These are phyloP conservation scores for Helicoverpa assulta DNA, from an alignment of 2,888 invertebrate species.

Conservation along the genomic window DNA sequence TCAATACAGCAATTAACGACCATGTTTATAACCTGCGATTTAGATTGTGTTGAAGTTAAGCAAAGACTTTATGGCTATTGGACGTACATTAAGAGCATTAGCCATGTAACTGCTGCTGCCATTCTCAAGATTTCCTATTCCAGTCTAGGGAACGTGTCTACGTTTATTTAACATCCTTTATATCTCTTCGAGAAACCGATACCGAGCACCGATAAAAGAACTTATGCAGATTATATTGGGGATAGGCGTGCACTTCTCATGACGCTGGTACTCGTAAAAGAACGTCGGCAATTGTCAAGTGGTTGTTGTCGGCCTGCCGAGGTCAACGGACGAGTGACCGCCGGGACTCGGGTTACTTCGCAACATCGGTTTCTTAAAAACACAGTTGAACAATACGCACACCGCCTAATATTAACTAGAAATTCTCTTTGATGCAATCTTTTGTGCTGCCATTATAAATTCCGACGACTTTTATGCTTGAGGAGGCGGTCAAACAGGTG, in stretches of 20 bases:
- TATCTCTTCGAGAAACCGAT: constrained; percentile 33
- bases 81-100: constrained; percentile 18
- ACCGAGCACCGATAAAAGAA: constrained; percentile 25
- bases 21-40: not conserved
- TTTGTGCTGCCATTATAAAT: constrained; percentile 40
- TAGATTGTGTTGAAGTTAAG: constrained; percentile 5
- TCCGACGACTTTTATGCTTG: constrained; percentile 30
- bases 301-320: constrained; percentile 68
- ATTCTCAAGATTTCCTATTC: constrained; percentile 18
- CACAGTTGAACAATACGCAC: constrained; percentile 54
- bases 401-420: constrained; percentile 51
- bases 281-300: constrained; percentile 70
- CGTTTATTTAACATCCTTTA: constrained; percentile 23
- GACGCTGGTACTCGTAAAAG: constrained; percentile 63
- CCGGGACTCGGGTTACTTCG: constrained; percentile 69
- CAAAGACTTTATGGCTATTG: constrained; percentile 7
- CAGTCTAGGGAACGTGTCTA: constrained; percentile 10
- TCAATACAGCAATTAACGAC: too few relatives aligned
- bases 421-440: constrained; percentile 44
- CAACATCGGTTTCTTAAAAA: constrained; percentile 61
- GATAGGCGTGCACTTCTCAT: constrained; percentile 25
- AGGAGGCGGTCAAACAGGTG: constrained; percentile 45
- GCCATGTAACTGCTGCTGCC: constrained; percentile 16
- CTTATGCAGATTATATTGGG: constrained; percentile 42
- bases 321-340: constrained; percentile 84